These are phyloP conservation scores for Manis javanica DNA, from an alignment of 2,797 vertebrate genomes.

Conservation along the genomic window DNA sequence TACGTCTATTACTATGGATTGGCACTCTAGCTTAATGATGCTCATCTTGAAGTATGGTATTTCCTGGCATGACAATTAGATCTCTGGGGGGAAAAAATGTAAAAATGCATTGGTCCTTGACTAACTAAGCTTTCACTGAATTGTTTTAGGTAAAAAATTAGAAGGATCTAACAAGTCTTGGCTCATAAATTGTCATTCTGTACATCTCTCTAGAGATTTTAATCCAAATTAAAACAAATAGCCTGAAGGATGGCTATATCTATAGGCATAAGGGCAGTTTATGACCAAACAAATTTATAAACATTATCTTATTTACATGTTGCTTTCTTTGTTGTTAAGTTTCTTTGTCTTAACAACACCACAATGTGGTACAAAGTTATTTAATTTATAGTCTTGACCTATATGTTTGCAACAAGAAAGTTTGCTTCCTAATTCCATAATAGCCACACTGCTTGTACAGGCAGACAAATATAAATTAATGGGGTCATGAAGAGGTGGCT, in stretches of 20 bases:
- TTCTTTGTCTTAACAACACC: background rate
- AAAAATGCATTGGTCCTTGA: slow-evolving; percentile 9
- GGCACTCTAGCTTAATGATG: background rate
- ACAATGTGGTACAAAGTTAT: background rate
- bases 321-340: background rate
- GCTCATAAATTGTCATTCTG: background rate
- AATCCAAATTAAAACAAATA: slow-evolving; percentile 36
- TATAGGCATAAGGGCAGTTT: background rate
- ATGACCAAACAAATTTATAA: background rate
- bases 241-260: background rate
- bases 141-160: slow-evolving; percentile 25
- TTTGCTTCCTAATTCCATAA: background rate
- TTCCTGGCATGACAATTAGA: background rate
- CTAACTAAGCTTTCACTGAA: background rate
- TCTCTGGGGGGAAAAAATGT: background rate
- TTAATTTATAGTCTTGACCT: background rate
- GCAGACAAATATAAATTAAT: background rate
- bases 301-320: background rate
- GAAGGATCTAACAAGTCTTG: background rate
- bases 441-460: slow-evolving; percentile 2
- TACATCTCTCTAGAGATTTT: background rate
- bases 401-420: background rate
- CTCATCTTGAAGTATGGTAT: background rate
- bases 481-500: background rate
- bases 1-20: background rate